Evolutionary conservation across 2,888 invertebrate genomes (phyloP), one percentile per base, ranked within the genome.

Genomic region (Bembecia ichneumoniformis): DNA sequence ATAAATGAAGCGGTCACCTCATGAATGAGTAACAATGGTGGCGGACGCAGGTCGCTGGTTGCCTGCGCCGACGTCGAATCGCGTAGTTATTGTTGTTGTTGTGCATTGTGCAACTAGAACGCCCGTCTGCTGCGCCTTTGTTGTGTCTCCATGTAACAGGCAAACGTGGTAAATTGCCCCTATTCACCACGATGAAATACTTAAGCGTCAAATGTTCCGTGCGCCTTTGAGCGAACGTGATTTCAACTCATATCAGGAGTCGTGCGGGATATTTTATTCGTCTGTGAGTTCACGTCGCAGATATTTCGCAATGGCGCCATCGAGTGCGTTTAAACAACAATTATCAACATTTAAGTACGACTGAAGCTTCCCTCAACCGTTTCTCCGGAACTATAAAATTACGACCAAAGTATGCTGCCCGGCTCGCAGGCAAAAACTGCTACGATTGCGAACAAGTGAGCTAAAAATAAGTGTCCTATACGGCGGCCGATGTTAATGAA

Each of bases 301-400:
- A 66, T 65, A 74, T 75, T 65, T 73, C 64, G 64, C 71, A 74
- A 77, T 73, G 72, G 70, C 78, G 74, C 72, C 72, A 69, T 65
- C 59, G 63, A 57, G 62, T 56, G 60, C 68, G 64, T 70, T 74
- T 70, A 68, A 64, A 67, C 62, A 71, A 69, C 65, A 72, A 79
- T 79, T 77, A 72, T 60, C 63, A 55, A 57, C 65, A 59, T 66
- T 71, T 70, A 70, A 69, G 63, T 63, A 58, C 66, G 60, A 65
- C 64, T 62, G 67, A 68, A 60, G 71, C 68, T 73, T 72, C 73
- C 71, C 66, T 71, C 66, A 69, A 72, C 71, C 58, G 74, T 71
- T 78, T 81, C 76, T 71, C 74, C 77, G 77, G 78, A 81, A 79
- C 81, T 76, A 77, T 78, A 74, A 78, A 81, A 79, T 77, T 79